Conservation (phyloP, 2,888 invertebrate genomes). For the Hemithea aestivaria region DNA sequence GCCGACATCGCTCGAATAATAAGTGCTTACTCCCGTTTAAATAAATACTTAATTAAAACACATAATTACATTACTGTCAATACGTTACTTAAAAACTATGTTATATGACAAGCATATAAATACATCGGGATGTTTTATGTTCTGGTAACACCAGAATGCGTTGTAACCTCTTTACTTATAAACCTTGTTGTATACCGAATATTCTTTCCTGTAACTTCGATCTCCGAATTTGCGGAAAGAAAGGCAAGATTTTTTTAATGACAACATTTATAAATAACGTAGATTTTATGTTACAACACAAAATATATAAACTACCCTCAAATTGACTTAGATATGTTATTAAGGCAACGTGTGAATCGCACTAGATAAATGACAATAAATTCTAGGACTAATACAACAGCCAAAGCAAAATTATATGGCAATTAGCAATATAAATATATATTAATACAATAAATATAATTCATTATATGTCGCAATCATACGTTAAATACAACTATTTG, state of each 20-base stretch:
- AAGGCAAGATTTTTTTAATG: slow-evolving; percentile 37
- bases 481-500: too few species aligned
- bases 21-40: slow-evolving; percentile 59
- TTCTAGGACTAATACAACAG: slow-evolving; percentile 73
- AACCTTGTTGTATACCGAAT: slow-evolving; percentile 35
- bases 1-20: slow-evolving; percentile 43
- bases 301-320: slow-evolving; percentile 54
- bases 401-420: slow-evolving; percentile 74
- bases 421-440: slow-evolving; percentile 51
- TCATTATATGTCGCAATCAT: too few species aligned
- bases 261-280: slow-evolving; percentile 45
- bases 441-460: too few species aligned
- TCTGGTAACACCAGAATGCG: slow-evolving; percentile 48
- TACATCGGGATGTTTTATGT: slow-evolving; percentile 41
- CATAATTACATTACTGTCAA: slow-evolving; percentile 65
- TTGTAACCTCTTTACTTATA: slow-evolving; percentile 42
- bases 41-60: slow-evolving; percentile 73
- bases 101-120: slow-evolving; percentile 69
- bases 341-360: slow-evolving; percentile 79
- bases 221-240: slow-evolving; percentile 32
- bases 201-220: slow-evolving; percentile 35
- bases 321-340: slow-evolving; percentile 79
- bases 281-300: slow-evolving; percentile 50
- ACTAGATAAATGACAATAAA: slow-evolving; percentile 66
- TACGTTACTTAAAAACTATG: slow-evolving; percentile 66